phyloP scores from a whole-genome alignment of 2,113 vertebrate species.

The Mugil cephalus region DNA sequence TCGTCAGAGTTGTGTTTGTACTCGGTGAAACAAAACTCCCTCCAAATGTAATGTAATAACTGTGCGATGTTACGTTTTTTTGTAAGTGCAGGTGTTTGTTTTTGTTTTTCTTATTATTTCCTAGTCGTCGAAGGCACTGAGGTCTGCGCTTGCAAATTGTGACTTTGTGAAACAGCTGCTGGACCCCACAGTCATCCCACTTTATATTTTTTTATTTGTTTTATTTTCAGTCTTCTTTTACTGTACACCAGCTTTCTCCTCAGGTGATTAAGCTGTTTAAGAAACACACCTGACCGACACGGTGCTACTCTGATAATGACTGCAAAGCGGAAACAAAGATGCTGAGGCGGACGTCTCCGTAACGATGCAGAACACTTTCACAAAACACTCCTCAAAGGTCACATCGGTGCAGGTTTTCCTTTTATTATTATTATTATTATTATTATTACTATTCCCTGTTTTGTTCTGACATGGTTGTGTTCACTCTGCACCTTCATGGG shows the following conservation, averaged over 20 bases:
- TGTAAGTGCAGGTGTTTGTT: constrained; percentile 24
- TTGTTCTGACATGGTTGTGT: too few relatives aligned
- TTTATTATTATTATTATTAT: too few relatives aligned
- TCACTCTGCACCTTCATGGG: constrained; percentile 20
- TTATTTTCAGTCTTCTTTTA: constrained; percentile 16
- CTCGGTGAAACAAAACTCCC: not conserved
- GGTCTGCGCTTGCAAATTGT: not conserved
- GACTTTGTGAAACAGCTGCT: too few relatives aligned
- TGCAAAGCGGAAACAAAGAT: not conserved
- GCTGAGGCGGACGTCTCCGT: not conserved
- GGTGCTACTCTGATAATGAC: constrained; percentile 58
- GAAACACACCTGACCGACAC: constrained; percentile 9
- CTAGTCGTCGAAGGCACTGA: too few relatives aligned
- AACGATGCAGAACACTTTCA: not conserved
- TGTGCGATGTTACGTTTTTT: constrained; percentile 8
- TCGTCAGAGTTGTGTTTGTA: constrained; percentile 4
- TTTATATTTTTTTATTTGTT: not conserved
- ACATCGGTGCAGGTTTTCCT: not conserved
- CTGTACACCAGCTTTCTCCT: constrained; percentile 33
- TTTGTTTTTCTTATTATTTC: too few relatives aligned
- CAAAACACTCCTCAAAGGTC: constrained; percentile 25
- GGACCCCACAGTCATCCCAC: not conserved
- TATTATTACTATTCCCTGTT: too few relatives aligned
- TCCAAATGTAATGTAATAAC: constrained; percentile 13
- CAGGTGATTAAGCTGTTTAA: constrained; percentile 35